These are phyloP conservation scores for Lepidurus couesii DNA, from an alignment of 1,140 invertebrate genomes.

Conservation along the genomic window DNA sequence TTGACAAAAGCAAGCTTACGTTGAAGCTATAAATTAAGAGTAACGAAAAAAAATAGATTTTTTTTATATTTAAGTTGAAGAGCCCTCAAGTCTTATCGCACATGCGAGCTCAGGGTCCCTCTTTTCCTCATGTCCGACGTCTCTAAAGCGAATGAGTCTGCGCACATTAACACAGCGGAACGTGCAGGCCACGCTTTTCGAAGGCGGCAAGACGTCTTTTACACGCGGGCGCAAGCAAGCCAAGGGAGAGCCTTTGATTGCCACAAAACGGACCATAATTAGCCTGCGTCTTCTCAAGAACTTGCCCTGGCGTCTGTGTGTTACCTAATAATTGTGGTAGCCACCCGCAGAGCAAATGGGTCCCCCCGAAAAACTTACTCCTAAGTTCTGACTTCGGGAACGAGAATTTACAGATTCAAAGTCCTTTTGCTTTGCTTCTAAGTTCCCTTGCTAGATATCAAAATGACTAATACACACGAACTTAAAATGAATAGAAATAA, in stretches of 20 bases:
- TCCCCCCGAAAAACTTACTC: neutral
- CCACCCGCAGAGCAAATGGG: slow-evolving; percentile 6
- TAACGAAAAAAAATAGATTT: too few species aligned
- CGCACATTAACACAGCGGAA: neutral
- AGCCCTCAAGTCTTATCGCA: neutral
- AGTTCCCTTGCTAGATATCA: too few species aligned
- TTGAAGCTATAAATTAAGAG: too few species aligned
- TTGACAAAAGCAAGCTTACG: too few species aligned
- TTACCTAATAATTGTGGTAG: neutral
- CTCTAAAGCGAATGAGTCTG: neutral
- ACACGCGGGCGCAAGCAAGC: neutral
- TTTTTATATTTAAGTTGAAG: neutral
- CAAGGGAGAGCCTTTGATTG: neutral
- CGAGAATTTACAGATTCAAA: neutral
- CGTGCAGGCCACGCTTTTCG: neutral
- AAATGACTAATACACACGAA: too few species aligned
- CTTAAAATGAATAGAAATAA: too few species aligned
- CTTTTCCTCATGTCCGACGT: neutral
- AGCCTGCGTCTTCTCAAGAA: neutral
- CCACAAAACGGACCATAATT: slow-evolving; percentile 22
- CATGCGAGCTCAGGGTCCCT: neutral
- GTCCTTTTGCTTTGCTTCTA: too few species aligned
- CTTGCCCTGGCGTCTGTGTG: slow-evolving; percentile 1
- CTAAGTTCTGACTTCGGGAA: neutral
- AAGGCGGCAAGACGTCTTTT: neutral